Conservation (phyloP, 2,797 vertebrate species). For the Melanotaenia boesemani region DNA sequence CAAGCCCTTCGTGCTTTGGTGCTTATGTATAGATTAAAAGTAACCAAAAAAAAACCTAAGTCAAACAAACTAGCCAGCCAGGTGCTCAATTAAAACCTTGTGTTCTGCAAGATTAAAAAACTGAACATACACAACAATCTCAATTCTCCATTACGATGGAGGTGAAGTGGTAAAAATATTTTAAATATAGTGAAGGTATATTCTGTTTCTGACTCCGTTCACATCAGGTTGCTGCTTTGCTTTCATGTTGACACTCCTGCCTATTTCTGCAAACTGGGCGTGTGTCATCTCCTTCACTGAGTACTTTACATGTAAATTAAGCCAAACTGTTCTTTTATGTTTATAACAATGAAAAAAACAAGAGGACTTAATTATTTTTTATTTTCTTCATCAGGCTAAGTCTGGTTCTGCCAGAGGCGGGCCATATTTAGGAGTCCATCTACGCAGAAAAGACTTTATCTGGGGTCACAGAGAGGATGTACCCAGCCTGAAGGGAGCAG, state of each 20-base stretch:
- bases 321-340: background rate
- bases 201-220: background rate
- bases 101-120: background rate
- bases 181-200: background rate
- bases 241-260: background rate
- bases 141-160: background rate
- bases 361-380: background rate
- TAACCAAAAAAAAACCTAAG: background rate
- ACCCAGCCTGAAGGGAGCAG: slow-evolving; percentile 91
- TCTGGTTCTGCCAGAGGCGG: slow-evolving; percentile 89
- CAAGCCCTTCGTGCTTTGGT: background rate
- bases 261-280: background rate
- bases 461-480: slow-evolving; percentile 97
- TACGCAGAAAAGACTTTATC: slow-evolving; percentile 95
- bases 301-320: background rate
- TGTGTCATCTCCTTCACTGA: background rate
- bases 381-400: slow-evolving; percentile 78
- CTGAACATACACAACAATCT: background rate
- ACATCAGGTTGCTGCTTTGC: background rate
- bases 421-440: slow-evolving; percentile 91
- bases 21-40: background rate
- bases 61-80: too few relatives aligned
- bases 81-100: background rate
- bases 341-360: background rate
- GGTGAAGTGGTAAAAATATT: background rate